Evolutionary conservation across 2,113 vertebrate genomes (phyloP).

Genomic region (Ondatra zibethicus): DNA sequence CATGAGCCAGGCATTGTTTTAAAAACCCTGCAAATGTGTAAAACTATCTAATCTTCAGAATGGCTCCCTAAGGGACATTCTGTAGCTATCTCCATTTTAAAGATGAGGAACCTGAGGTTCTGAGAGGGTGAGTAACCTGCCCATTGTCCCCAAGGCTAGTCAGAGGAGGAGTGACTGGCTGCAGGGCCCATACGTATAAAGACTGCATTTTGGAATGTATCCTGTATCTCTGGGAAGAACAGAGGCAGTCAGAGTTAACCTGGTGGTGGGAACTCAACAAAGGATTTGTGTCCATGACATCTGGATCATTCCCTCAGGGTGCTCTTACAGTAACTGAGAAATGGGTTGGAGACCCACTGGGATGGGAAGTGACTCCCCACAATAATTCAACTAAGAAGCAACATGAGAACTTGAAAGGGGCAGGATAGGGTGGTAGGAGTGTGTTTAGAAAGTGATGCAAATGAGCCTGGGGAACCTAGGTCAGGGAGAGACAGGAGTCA

Average conservation of each 20-base stretch:
- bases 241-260: not conserved
- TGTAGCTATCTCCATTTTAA: not conserved
- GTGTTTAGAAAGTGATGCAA: not conserved
- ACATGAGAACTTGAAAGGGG: rapidly evolving
- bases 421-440: not conserved
- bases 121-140: not conserved
- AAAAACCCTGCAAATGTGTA: not conserved
- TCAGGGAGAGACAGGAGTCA: not conserved
- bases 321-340: not conserved
- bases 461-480: not conserved
- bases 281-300: not conserved
- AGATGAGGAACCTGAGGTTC: not conserved
- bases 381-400: not conserved
- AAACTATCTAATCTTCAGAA: not conserved
- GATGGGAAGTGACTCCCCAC: not conserved
- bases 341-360: not conserved
- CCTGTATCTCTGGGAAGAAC: not conserved
- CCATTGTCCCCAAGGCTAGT: not conserved
- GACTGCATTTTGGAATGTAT: not conserved
- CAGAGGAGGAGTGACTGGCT: not conserved
- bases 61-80: not conserved
- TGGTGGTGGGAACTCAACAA: not conserved
- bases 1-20: not conserved
- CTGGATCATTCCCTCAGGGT: not conserved
- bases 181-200: not conserved